A percentile compares a stretch with the other conserved stretches of the same genome.
phyloP scores from a whole-genome alignment of 2,888 invertebrate genomes.

The Synergus laeviventris region DNA sequence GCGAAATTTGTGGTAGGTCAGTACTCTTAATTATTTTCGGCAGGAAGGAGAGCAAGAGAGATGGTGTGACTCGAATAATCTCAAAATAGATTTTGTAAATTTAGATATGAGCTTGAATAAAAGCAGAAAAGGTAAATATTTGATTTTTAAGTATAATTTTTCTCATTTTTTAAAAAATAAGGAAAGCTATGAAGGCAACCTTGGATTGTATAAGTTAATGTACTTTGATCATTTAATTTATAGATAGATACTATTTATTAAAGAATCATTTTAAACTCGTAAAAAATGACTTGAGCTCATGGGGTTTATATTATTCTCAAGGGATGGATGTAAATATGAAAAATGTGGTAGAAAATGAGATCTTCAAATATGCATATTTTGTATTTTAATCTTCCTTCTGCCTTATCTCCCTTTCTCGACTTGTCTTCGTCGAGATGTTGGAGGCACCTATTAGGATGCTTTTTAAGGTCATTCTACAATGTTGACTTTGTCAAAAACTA shows the following conservation, averaged over 20 bases:
- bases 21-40: not conserved
- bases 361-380: not conserved
- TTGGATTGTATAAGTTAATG: no score
- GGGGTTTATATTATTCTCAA: not conserved
- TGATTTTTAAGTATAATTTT: no score
- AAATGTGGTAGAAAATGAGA: not conserved
- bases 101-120: not conserved
- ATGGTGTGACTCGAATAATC: not conserved
- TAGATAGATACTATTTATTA: not conserved
- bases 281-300: not conserved
- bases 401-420: not conserved
- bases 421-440: not conserved
- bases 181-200: no score
- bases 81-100: not conserved
- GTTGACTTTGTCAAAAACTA: not conserved
- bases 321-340: not conserved
- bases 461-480: not conserved
- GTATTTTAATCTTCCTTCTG: not conserved
- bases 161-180: no score
- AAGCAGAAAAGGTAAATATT: no score
- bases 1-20: not conserved
- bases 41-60: not conserved
- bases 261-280: not conserved
- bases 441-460: constrained; percentile 1
- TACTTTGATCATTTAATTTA: not conserved